Evolutionary conservation across 2,113 vertebrate species (phyloP).

Genomic region (Ploceus nigricollis): DNA sequence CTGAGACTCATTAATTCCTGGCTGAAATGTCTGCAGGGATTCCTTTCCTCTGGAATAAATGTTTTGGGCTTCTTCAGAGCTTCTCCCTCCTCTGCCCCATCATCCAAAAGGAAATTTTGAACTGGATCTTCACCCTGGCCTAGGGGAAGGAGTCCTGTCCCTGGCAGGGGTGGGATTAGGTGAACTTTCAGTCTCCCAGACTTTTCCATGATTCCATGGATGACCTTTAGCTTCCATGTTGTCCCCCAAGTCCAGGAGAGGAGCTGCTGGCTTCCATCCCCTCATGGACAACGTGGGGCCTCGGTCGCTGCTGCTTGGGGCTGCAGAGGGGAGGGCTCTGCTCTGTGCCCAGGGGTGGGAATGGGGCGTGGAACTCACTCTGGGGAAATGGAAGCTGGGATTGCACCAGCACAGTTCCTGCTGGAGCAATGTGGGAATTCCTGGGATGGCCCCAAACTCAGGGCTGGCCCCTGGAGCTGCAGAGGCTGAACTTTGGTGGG

Average conservation of each 20-base stretch:
- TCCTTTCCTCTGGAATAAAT: not conserved
- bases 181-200: not conserved
- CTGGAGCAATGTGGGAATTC: not conserved
- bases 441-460: fast-evolving
- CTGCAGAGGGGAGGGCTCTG: not conserved
- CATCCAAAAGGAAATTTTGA: not conserved
- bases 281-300: fast-evolving
- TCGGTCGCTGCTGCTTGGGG: fast-evolving
- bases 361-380: fast-evolving
- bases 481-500: not conserved
- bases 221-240: fast-evolving
- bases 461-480: not conserved
- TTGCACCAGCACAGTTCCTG: not conserved
- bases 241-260: not conserved
- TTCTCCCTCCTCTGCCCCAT: not conserved
- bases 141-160: not conserved
- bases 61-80: not conserved
- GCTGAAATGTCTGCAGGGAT: not conserved
- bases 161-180: not conserved
- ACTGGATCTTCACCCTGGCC: not conserved
- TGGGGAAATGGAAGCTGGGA: not conserved
- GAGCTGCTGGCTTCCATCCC: not conserved
- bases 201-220: not conserved
- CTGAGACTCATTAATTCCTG: not conserved
- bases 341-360: not conserved